Evolutionary conservation across 2,888 invertebrate species (phyloP), one percentile per base, ranked within the genome.

Genomic region (Dinocampus coccinellae): DNA sequence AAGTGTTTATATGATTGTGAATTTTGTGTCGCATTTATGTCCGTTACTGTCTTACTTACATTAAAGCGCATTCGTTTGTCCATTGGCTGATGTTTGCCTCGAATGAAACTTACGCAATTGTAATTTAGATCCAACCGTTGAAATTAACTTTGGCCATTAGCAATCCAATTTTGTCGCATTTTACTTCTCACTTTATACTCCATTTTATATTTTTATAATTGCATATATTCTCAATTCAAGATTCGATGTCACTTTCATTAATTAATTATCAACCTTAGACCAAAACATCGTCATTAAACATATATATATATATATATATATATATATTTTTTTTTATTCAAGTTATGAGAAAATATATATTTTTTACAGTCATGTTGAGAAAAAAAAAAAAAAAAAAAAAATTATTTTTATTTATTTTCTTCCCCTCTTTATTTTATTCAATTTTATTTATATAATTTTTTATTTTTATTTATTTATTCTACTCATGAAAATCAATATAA

Each of bases 71-170:
- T n/a, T 42, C 42, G 42, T 42, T 42, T 42, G 7, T 47, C 20
- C 47, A 20, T 47, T 47, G 47, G 47, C 47, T n/a, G 16, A 47
- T 53, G 34, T 24, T 24, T 66, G 39, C 22, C 36, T 22, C 69
- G 66, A 39, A 53, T 61, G 69, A 62, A 70, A 75, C 58, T 76
- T 77, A 66, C 75, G 78, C 74, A 76, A 76, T 75, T 72, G 74
- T 77, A 77, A 77, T 77, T 77, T 76, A 76, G 74, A 77, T 77
- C 74, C 75, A 69, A 72, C 70, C 67, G 63, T 71, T 71, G 53
- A 61, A 67, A 71, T 71, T 71, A 71, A 71, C 62, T 71, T 65
- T 55, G 55, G 61, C 66, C 71, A 71, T 71, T 71, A 71, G 62
- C 71, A 66, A 34, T 62, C 66, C 71, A 71, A 71, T 71, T 71